Base-by-base conservation (phyloP, 2,888 invertebrate genomes). In the Boloria euphrosyne region DNA sequence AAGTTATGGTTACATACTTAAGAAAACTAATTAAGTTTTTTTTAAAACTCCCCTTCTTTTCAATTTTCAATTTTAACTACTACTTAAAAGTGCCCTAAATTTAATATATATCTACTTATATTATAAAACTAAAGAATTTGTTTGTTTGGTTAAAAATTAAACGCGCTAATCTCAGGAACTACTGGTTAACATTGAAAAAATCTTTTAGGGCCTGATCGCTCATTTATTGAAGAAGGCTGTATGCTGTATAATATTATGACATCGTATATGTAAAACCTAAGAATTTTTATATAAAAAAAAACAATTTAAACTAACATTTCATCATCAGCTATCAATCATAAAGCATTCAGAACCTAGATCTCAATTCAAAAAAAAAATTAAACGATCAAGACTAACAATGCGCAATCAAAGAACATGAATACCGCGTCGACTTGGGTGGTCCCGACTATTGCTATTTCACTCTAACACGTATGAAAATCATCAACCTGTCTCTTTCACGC, bases 341-440 rank as follows among this genome's bases (percentile, higher is more conserved):
- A 54, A 51, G 63, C 65, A 62, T 55, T 54, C 46, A 65, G 52
- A 65, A 62, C 60, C 70, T 65, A 65, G 67, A 68, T 74, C 73
- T 69, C 58, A 67, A 69, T 71, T 71, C 49, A 60, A 61, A 50
- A 58, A 64, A 73, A 73, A 78, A 79, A 80, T 76, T 76, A 78
- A 85, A 88, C 74, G 78, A 89, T 88, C 89, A 90, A 89, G 80
- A 88, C 77, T 78, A 75, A 74, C 74, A 74, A 75, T 71, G 70
- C 78, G 75, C 72, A 77, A 75, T 80, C 73, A 80, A 80, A 77
- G 71, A 80, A 77, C 79, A 81, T 71, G 80, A 82, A 89, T 88
- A 83, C 87, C 85, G 77, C 86, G 76, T 74, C 78, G 58, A 85
- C 90, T 90, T 90, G 90, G 90, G 90, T 90, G 90, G 90, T 90